phyloP scores from a whole-genome alignment of 2,797 vertebrate species.

The Esox masquinongy region DNA sequence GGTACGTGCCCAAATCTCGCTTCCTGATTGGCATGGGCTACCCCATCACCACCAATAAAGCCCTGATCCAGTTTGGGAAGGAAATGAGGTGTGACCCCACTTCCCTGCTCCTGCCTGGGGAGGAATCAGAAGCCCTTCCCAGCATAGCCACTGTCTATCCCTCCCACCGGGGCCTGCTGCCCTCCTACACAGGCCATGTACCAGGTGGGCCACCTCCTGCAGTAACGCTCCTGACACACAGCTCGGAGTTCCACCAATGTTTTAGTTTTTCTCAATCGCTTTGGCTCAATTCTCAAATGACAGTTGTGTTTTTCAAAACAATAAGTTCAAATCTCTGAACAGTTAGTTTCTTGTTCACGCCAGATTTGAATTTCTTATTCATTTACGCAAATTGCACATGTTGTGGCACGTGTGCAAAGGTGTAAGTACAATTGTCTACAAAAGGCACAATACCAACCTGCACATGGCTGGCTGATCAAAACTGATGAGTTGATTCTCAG shows the following conservation, averaged over 20 bases:
- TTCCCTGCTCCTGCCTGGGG: neutral
- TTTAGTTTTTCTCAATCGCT: no score
- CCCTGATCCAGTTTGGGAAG: slow-evolving; percentile 70
- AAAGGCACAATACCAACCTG: no score
- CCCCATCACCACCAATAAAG: slow-evolving; percentile 67
- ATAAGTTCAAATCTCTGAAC: no score
- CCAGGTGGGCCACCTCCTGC: slow-evolving; percentile 68
- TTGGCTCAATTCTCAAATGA: no score
- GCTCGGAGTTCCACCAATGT: neutral
- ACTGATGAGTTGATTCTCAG: no score
- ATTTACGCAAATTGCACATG: no score
- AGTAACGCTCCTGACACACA: neutral
- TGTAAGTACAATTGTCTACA: no score
- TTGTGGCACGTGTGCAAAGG: no score
- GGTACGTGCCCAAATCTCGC: slow-evolving; percentile 69
- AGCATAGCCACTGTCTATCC: slow-evolving; percentile 53
- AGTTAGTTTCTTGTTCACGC: no score
- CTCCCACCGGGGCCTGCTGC: slow-evolving; percentile 62
- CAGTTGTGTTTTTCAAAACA: no score
- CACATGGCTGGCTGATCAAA: no score
- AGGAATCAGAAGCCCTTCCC: slow-evolving; percentile 15
- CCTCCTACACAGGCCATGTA: slow-evolving; percentile 77
- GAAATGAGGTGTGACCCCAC: slow-evolving; percentile 39
- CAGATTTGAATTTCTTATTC: no score
- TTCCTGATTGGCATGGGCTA: slow-evolving; percentile 73